Conservation (phyloP, 2,113 vertebrate species). For the Parus major region DNA sequence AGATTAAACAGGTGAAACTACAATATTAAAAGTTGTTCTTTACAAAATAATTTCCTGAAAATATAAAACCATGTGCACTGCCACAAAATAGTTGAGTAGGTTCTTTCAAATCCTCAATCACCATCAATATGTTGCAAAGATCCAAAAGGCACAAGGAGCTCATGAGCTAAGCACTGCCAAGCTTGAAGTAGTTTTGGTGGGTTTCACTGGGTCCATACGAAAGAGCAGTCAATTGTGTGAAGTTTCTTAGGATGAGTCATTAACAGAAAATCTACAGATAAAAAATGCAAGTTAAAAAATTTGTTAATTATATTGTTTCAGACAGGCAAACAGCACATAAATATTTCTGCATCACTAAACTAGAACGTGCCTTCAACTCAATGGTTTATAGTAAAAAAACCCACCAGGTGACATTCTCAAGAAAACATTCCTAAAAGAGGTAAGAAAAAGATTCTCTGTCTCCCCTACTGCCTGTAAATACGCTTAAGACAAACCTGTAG, state of each 20-base stretch:
- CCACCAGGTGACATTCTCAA: not conserved
- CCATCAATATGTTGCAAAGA: conserved; percentile 72
- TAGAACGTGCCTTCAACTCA: not conserved
- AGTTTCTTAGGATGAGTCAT: conserved; percentile 77
- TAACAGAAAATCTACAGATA: conserved; percentile 74
- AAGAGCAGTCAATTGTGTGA: conserved; percentile 62
- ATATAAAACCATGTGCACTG: conserved; percentile 82
- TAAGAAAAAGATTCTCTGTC: not conserved
- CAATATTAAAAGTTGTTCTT: conserved; percentile 80
- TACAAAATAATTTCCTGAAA: conserved; percentile 83
- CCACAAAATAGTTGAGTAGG: conserved; percentile 78
- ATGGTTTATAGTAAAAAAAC: not conserved
- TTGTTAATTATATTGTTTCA: not conserved
- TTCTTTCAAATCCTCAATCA: conserved; percentile 73
- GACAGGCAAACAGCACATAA: not conserved
- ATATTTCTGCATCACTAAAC: not conserved
- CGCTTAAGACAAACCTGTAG: not conserved
- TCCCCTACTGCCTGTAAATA: not conserved
- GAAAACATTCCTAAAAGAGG: not conserved
- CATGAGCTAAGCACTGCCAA: conserved; percentile 77
- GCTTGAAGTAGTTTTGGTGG: conserved; percentile 78
- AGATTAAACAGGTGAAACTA: conserved; percentile 76
- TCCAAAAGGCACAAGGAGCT: conserved; percentile 84
- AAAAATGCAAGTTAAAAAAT: not conserved
- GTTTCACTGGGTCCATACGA: conserved; percentile 67